phyloP scores from a whole-genome alignment of 2,888 invertebrate species.

The Leistus spinibarbis region DNA sequence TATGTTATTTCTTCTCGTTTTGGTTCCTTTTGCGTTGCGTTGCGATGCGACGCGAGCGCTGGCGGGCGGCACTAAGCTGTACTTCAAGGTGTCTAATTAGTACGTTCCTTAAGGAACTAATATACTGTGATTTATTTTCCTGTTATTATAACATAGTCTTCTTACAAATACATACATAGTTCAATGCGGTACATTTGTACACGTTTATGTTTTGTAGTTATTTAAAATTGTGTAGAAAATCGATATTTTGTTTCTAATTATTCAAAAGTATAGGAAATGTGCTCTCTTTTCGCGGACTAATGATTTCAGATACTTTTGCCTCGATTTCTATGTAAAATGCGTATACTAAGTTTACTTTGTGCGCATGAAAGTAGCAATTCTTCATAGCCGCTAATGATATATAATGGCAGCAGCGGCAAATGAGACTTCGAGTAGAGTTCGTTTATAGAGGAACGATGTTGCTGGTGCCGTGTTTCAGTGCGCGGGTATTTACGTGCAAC shows the following conservation, averaged over 20 bases:
- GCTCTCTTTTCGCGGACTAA: no score
- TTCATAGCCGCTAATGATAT: background rate
- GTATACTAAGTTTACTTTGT: background rate
- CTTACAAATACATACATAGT: background rate
- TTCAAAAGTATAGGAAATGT: no score
- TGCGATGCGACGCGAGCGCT: background rate
- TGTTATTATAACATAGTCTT: background rate
- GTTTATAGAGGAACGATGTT: background rate
- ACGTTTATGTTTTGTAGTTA: no score
- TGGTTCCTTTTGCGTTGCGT: background rate
- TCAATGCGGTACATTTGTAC: background rate
- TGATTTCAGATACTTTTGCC: no score
- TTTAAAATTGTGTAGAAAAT: no score
- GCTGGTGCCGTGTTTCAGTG: background rate
- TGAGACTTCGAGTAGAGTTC: constrained; percentile 16
- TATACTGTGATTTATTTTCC: background rate
- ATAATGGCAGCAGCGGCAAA: background rate
- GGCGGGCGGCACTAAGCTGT: constrained; percentile 6
- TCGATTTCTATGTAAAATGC: background rate
- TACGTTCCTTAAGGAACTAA: constrained; percentile 33
- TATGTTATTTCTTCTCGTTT: background rate
- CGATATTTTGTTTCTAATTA: no score
- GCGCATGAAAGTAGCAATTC: background rate
- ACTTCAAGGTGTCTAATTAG: constrained; percentile 34
- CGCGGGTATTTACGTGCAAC: constrained; percentile 57